These are phyloP conservation scores for Aspidiotus destructor DNA, from an alignment of 2,888 invertebrate species.

Conservation along the genomic window DNA sequence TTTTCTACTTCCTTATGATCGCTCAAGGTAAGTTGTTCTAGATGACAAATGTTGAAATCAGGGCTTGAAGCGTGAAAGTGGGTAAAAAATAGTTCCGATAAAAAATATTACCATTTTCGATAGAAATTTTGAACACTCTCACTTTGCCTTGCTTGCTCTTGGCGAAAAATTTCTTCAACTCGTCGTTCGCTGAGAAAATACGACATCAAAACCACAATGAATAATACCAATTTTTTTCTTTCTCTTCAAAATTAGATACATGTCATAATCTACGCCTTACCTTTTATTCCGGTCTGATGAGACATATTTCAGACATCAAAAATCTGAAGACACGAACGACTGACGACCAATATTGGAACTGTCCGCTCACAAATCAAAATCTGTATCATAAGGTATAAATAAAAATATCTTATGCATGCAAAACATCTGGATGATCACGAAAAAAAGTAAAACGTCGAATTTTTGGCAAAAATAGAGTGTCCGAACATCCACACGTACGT, in stretches of 20 bases:
- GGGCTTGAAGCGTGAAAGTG: slow-evolving; percentile 16
- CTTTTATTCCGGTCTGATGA: slow-evolving; percentile 83
- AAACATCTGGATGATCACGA: too few species aligned
- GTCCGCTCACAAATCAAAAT: too few species aligned
- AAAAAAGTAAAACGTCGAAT: too few species aligned
- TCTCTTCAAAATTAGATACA: too few species aligned
- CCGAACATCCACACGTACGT: too few species aligned
- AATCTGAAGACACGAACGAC: too few species aligned
- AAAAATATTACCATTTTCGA: slow-evolving; percentile 64
- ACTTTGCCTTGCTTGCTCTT: slow-evolving; percentile 68
- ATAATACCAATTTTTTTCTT: slow-evolving; percentile 8
- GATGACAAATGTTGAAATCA: slow-evolving; percentile 14
- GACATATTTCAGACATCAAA: slow-evolving; percentile 51
- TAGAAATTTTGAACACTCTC: slow-evolving; percentile 70
- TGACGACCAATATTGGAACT: too few species aligned
- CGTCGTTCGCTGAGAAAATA: slow-evolving; percentile 63
- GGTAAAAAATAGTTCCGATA: slow-evolving; percentile 3
- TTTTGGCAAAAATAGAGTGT: too few species aligned
- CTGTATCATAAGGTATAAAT: too few species aligned
- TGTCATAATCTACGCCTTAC: slow-evolving; percentile 44
- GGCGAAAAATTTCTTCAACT: slow-evolving; percentile 67
- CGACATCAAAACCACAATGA: slow-evolving; percentile 23
- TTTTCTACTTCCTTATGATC: slow-evolving; percentile 57
- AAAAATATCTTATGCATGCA: too few species aligned
- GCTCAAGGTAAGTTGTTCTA: slow-evolving; percentile 65